phyloP scores from a whole-genome alignment of 1,140 invertebrate species.

The Bombus difficillimus region DNA sequence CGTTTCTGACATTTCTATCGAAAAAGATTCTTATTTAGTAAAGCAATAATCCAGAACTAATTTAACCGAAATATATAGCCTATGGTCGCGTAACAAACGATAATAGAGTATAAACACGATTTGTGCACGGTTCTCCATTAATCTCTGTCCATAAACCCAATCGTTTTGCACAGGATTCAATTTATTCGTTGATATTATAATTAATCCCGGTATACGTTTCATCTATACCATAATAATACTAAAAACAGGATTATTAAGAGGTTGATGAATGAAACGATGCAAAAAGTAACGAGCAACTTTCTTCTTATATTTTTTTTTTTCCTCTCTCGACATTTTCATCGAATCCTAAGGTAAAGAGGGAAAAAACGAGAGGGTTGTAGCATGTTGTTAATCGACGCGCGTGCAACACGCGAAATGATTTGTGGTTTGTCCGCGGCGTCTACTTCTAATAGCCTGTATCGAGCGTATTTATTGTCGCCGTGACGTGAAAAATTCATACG shows the following conservation, averaged over 20 bases:
- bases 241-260: not conserved
- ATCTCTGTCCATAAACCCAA: constrained; percentile 1
- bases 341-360: not conserved
- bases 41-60: not conserved
- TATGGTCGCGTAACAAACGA: not conserved
- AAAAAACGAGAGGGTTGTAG: not conserved
- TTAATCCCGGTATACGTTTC: not conserved
- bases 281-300: not conserved
- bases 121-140: not conserved
- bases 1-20: no score
- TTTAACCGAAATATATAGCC: not conserved
- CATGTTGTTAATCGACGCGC: constrained; percentile 51
- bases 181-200: not conserved
- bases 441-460: constrained; percentile 35
- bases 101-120: not conserved
- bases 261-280: not conserved
- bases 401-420: constrained; percentile 57
- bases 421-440: constrained; percentile 26
- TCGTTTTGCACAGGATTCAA: not conserved
- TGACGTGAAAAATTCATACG: constrained; percentile 28
- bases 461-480: constrained; percentile 19
- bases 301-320: not conserved
- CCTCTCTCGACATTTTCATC: not conserved
- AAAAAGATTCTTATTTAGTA: not conserved
- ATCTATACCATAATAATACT: not conserved